Conservation (phyloP, 2,888 invertebrate species). For the Campoletis raptor region DNA sequence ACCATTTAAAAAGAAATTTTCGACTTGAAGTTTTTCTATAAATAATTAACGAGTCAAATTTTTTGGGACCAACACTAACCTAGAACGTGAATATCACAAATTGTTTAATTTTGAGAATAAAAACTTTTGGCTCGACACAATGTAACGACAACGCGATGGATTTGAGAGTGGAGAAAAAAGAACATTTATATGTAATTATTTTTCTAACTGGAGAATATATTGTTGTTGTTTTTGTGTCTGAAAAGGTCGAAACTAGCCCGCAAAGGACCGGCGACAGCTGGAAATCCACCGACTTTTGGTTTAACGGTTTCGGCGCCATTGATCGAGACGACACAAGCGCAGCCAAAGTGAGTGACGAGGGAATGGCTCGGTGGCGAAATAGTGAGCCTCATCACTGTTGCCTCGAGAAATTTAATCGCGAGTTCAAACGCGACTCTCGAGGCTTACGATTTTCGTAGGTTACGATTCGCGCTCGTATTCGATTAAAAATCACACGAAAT, state of each 20-base stretch:
- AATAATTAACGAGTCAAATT: too few relatives aligned
- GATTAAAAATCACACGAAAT: constrained; percentile 71
- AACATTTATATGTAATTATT: too few relatives aligned
- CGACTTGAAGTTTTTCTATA: too few relatives aligned
- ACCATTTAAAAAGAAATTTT: too few relatives aligned
- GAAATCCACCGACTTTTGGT: constrained; percentile 72
- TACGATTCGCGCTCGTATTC: constrained; percentile 82
- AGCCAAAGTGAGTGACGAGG: constrained; percentile 84
- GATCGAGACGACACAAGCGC: constrained; percentile 73
- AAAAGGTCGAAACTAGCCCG: constrained; percentile 84
- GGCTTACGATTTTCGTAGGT: constrained; percentile 81
- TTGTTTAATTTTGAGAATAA: too few relatives aligned
- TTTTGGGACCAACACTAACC: too few relatives aligned
- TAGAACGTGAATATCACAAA: too few relatives aligned
- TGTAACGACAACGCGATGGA: too few relatives aligned
- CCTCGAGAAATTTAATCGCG: constrained; percentile 80
- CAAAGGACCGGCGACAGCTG: constrained; percentile 78
- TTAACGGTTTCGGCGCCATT: constrained; percentile 77
- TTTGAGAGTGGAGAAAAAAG: too few relatives aligned
- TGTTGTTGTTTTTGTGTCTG: background rate
- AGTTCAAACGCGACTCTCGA: constrained; percentile 81
- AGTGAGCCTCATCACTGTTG: constrained; percentile 78
- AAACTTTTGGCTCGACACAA: too few relatives aligned
- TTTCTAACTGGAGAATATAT: background rate
- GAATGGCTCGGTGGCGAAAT: constrained; percentile 81